These are phyloP conservation scores for Clostera curtula DNA, from an alignment of 2,888 invertebrate species.

Conservation along the genomic window DNA sequence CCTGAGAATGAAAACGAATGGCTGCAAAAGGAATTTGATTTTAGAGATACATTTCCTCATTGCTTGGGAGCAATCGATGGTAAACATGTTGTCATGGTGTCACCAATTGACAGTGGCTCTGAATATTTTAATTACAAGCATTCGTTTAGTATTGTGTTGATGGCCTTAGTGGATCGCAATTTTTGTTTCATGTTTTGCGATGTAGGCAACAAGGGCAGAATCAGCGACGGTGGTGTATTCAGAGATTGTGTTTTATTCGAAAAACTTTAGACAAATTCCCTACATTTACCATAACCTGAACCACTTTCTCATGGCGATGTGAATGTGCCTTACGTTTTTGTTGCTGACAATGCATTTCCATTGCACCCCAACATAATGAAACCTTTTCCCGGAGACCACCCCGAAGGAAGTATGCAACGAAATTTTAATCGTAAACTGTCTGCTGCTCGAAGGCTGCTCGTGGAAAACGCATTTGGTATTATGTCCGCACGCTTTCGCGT, in stretches of 20 bases:
- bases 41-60: too few relatives aligned
- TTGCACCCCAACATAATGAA: slow-evolving; percentile 1
- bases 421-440: too few relatives aligned
- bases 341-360: slow-evolving; percentile 3
- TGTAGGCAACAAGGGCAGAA: slow-evolving; percentile 1
- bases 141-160: slow-evolving; percentile 1
- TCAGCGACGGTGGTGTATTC: slow-evolving; percentile 3
- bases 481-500: slow-evolving; percentile 1
- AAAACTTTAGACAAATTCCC: background rate
- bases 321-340: slow-evolving; percentile 1
- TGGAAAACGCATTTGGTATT: background rate
- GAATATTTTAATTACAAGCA: too few relatives aligned
- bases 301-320: background rate
- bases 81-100: too few relatives aligned
- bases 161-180: slow-evolving; percentile 2
- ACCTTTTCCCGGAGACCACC: slow-evolving; percentile 2
- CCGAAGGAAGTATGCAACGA: too few relatives aligned
- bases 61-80: too few relatives aligned
- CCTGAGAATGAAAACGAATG: too few relatives aligned
- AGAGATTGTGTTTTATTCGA: slow-evolving; percentile 1
- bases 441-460: too few relatives aligned
- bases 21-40: too few relatives aligned
- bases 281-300: slow-evolving; percentile 1
- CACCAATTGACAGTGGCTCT: too few relatives aligned
- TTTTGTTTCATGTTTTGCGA: slow-evolving; percentile 3